These are phyloP conservation scores for Tridacna crocea DNA, from an alignment of 2,888 invertebrate genomes.

Conservation along the genomic window DNA sequence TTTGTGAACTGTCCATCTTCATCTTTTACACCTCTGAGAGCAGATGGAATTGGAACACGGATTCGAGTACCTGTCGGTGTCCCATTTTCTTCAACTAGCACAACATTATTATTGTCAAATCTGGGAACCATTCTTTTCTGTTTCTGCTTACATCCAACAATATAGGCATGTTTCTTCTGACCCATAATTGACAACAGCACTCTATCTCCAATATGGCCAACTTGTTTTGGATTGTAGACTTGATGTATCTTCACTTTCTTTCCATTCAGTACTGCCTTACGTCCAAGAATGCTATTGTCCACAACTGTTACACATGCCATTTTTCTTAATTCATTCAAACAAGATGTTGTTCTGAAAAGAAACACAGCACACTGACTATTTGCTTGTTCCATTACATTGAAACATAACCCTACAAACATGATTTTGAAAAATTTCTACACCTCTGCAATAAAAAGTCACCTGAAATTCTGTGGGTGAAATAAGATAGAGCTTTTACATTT, in stretches of 20 bases:
- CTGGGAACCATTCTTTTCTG: slow-evolving; percentile 93
- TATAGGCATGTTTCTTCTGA: slow-evolving; percentile 96
- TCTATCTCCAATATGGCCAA: slow-evolving; percentile 91
- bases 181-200: slow-evolving; percentile 97
- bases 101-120: slow-evolving; percentile 98
- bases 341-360: slow-evolving; percentile 76
- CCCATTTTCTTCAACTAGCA: slow-evolving; percentile 97
- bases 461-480: too few relatives aligned
- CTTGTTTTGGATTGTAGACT: slow-evolving; percentile 86
- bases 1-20: slow-evolving; percentile 90
- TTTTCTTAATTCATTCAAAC: slow-evolving; percentile 78
- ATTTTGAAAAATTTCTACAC: not conserved
- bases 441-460: not conserved
- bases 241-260: slow-evolving; percentile 97
- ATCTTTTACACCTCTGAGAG: slow-evolving; percentile 90
- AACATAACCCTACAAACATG: not conserved
- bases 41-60: slow-evolving; percentile 96
- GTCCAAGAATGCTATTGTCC: slow-evolving; percentile 98
- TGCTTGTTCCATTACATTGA: not conserved
- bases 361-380: not conserved
- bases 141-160: slow-evolving; percentile 94
- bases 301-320: slow-evolving; percentile 94
- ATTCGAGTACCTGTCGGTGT: slow-evolving; percentile 97
- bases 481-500: too few relatives aligned
- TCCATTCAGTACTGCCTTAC: slow-evolving; percentile 96